Evolutionary conservation across 2,888 invertebrate genomes (phyloP), one percentile per base, ranked within the genome.

Genomic region (Eupeodes latifasciatus): DNA sequence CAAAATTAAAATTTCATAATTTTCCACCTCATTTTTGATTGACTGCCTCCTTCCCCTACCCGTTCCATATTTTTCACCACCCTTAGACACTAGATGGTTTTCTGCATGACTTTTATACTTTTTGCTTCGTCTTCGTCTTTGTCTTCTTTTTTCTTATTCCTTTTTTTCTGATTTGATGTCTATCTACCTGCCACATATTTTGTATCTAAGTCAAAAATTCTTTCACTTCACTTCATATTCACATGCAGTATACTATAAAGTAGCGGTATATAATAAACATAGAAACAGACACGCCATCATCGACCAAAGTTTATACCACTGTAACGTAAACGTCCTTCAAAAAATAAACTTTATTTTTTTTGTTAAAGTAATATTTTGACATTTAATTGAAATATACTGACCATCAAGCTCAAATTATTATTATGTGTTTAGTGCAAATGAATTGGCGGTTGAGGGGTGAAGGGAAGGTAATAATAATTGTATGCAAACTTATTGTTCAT

Each of bases 331-430:
- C 85, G 81, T 78, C 77, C 78, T 69, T 74, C 77, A 72, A 55
- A 66, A 49, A 74, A 66, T 49, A 72, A 67, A 51, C 40, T 51
- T 64, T 75, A 11, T 51, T 78, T 76, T 77, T 77, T n/a, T 53
- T 64, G 16, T n/a, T 7, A 40, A 40, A 6, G 40, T 40, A 40
- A 40, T 57, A 27, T 67, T 67, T 59, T 81, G 84, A 88, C 88
- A 85, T 74, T 79, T 88, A 88, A 88, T 88, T 88, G 88, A 88
- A 88, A 88, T 88, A 88, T 85, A 88, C 85, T 81, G 88, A 88
- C 88, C 85, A 74, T 69, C 81, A 71, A 81, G 1, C 49, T 40
- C 6, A 9, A 84, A 75, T 88, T 80, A 84, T 55, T 55, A 57
- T 71, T n/a, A 19, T 85, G 78, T 85, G 81, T 80, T 74, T 77